Evolutionary conservation across 2,888 invertebrate genomes (phyloP), one percentile per base, ranked within the genome.

Genomic region (Drosophila austrosaltans): DNA sequence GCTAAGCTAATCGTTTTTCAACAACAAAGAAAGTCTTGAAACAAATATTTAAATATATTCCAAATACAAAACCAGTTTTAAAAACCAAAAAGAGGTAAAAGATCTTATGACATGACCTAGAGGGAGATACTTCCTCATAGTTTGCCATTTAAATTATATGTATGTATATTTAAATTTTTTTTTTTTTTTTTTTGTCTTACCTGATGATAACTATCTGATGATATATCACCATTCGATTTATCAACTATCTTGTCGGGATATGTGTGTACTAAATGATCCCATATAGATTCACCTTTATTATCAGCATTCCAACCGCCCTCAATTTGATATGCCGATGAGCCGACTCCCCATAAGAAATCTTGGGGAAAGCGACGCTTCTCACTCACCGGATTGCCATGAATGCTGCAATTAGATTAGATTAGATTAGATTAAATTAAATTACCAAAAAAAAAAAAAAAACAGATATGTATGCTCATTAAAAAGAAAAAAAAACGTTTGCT

Each of bases 241-340:
- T 95, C 94, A 0, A 91, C 93, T 39, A 96, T 94, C 91, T 94
- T 93, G 67, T 95, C 94, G 0, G 94, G 94, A 28, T 92, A 91
- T 0, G 93, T 93, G 90, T 94, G 94, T 1, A 94, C 93, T 78
- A 94, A 89, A 64, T 90, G 92, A 89, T 95, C 95, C 95, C 95
- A 95, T 71, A 95, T 94, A 66, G 93, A 94, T 91, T 93, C 93
- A 0, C 93, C 91, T 89, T 94, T 94, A 22, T 93, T 94, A 62
- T 92, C 91, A 12, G 81, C 90, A 80, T 93, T 87, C 92, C 92
- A 92, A 12, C 90, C 92, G 12, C 92, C 92, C 72, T 92, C 92
- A 32, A 92, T 91, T 78, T 92, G 92, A 76, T 92, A 92, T 1
- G 92, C 89, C 2, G 92, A 92, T 1, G 92, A 91, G 0, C 91